Base-by-base conservation (phyloP, 1,140 invertebrate species). In the Periplaneta americana region DNA sequence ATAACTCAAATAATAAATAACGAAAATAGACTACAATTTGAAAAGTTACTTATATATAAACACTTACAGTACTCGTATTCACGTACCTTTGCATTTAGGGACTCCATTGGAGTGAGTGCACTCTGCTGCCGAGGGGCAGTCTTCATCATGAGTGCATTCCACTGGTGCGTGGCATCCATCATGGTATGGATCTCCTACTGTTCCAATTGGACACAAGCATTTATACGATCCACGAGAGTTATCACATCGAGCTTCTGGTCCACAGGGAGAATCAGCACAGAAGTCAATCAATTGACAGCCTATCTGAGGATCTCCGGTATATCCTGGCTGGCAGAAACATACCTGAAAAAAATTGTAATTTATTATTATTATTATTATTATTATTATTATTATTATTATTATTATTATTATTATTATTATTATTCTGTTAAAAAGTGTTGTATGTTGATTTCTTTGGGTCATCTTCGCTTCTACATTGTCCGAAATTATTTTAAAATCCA, bases 281-380 rank as follows among this genome's bases (percentile, higher is more conserved):
- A 93, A 95, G 87, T 97, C 94, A 74, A 97, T 93, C 34, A 93
- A 87, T 74, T 90, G 87, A 85, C 96, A 98, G 22, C 92, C 93
- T 37, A 86, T 88, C 17, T 91, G 86, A 3, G 95, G 91, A 88
- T 96, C 92, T 17, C 96, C 96, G 15, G 95, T 96, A 85, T 93
- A 97, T 0, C 96, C 96, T 22, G 96, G 95, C 86, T 96, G 95
- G 87, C 96, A 97, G 84, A 94, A 93, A 85, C 96, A 97, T 1
- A 92, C 86, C 85, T 90, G 85, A 0, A 80, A 82, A 35, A 80
- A 77, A 6, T 74, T n/a, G n/a, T n/a, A n/a, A n/a, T n/a, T n/a
- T n/a, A n/a, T n/a, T n/a, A n/a, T n/a, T n/a, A n/a, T n/a, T n/a
- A n/a, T n/a, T n/a, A n/a, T n/a, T n/a, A n/a, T n/a, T n/a, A n/a